Percentiles rank a stretch among this genome's conserved stretches.
Conservation (phyloP, 2,797 vertebrate genomes). For the Fundulus diaphanus region DNA sequence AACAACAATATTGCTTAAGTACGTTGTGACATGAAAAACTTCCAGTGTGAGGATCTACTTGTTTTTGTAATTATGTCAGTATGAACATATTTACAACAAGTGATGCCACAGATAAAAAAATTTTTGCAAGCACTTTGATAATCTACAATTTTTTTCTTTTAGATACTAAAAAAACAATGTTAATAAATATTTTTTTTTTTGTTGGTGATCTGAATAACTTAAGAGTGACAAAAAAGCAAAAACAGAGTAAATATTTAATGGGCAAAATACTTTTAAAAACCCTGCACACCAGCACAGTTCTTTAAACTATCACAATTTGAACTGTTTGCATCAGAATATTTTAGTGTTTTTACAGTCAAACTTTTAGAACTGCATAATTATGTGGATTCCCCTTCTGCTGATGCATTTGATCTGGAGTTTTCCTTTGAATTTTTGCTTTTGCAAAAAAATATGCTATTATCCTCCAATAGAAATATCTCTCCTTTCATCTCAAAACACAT, state of each 20-base stretch:
- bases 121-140: too few species aligned
- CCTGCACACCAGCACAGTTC: neutral
- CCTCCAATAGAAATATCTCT: neutral
- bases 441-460: too few species aligned
- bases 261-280: neutral
- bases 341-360: neutral
- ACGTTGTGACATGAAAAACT: too few species aligned
- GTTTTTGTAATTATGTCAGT: too few species aligned
- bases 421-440: neutral
- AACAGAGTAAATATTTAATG: neutral
- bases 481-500: neutral
- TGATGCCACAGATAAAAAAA: too few species aligned
- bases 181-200: too few species aligned
- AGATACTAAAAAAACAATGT: too few species aligned
- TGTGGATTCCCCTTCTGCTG: neutral
- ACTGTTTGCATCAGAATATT: neutral
- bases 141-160: too few species aligned
- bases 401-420: neutral
- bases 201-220: neutral
- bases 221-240: neutral
- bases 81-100: too few species aligned
- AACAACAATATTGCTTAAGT: too few species aligned
- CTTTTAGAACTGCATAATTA: neutral
- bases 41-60: too few species aligned
- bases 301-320: neutral